Percentiles rank a stretch among this genome's conserved stretches.
Evolutionary conservation across 2,797 vertebrate species (phyloP).

Genomic region (Muscicapa comitata): DNA sequence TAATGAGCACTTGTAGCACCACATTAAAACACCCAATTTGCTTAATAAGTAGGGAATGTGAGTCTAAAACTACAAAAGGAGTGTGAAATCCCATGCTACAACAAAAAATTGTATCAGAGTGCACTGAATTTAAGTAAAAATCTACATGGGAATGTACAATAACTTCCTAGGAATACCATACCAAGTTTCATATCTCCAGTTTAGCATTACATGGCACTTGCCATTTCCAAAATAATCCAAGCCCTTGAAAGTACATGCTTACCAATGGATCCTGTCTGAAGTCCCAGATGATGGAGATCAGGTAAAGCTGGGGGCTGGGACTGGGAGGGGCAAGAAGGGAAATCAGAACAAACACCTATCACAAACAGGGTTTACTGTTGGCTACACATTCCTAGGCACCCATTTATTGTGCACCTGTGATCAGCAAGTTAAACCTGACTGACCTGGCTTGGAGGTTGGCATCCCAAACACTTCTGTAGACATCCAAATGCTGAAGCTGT

Average conservation of each 20-base stretch:
- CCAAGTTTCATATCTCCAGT: background rate
- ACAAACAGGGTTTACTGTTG: background rate
- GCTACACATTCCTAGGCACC: background rate
- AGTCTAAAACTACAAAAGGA: conserved; percentile 51
- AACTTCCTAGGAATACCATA: background rate
- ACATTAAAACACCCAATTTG: conserved; percentile 59
- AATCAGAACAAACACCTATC: background rate
- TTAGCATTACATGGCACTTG: background rate
- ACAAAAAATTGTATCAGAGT: conserved; percentile 1
- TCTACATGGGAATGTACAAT: background rate
- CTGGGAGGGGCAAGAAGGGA: background rate
- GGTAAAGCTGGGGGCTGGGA: background rate
- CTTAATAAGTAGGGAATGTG: conserved; percentile 52
- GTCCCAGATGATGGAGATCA: background rate
- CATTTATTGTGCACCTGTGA: background rate
- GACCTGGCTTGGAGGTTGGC: background rate
- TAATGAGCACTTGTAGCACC: conserved; percentile 59
- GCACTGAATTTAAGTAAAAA: background rate
- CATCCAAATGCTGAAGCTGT: background rate
- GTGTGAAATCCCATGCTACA: background rate
- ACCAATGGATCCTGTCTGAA: background rate
- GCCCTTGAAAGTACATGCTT: background rate
- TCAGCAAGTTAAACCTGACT: background rate
- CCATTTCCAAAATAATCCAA: background rate
- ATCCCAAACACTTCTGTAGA: background rate